Evolutionary conservation across 2,113 vertebrate species (phyloP).

Genomic region (Ivindomyrus marchei): DNA sequence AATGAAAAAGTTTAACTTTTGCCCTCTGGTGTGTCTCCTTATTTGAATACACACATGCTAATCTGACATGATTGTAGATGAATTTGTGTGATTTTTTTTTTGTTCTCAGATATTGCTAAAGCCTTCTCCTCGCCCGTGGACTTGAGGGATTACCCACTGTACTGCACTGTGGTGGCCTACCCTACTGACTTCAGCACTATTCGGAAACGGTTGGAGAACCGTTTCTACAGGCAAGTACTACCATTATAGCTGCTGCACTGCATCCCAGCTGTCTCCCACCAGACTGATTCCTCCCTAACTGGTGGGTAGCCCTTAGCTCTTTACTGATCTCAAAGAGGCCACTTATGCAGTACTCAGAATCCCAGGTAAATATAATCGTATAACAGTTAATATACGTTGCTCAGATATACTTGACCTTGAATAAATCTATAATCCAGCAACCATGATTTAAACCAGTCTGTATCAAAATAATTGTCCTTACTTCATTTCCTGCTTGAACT

Average conservation of each 20-base stretch:
- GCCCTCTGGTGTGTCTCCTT: not conserved
- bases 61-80: not conserved
- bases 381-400: not conserved
- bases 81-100: not conserved
- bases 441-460: not conserved
- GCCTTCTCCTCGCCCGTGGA: conserved; percentile 85
- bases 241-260: not conserved
- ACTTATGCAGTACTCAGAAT: not conserved
- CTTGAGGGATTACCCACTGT: conserved; percentile 88
- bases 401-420: not conserved
- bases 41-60: not conserved
- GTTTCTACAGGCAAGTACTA: conserved; percentile 78
- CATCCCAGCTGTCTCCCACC: not conserved
- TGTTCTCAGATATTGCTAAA: conserved; percentile 81
- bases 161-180: conserved; percentile 94
- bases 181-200: conserved; percentile 90
- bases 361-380: not conserved
- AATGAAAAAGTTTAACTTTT: not conserved
- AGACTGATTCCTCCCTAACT: not conserved
- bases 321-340: not conserved
- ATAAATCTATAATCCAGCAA: not conserved
- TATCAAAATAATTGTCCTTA: not conserved
- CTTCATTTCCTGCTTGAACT: not conserved
- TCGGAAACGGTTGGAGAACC: conserved; percentile 84
- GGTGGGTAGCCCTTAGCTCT: not conserved